Evolutionary conservation across 2,888 invertebrate genomes (phyloP), one percentile per base, ranked within the genome.

Genomic region (Morpho achilles): DNA sequence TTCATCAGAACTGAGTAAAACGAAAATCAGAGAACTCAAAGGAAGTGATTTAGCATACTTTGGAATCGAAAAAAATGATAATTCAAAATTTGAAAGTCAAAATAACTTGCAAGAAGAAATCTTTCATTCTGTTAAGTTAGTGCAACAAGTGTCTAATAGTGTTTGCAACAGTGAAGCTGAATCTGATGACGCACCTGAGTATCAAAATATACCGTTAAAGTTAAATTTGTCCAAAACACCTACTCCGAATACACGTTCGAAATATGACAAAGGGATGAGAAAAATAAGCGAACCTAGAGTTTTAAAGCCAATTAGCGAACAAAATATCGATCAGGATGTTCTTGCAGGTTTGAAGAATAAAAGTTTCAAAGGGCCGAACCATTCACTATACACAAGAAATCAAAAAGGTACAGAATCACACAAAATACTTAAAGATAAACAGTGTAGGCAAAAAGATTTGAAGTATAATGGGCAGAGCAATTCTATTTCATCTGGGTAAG

Each of bases 31-130:
- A 65, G 89, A 92, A 75, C 78, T 93, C 47, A 84, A 92, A 61
- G 91, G 92, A 49, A 93, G 92, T 64, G 93, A 93, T 69, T 80
- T 93, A 50, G 92, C 92, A 60, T 93, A 92, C 71, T 93, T 93
- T 68, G 93, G 93, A 40, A 70, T 86, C 16, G 71, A 75, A 51
- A 73, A 75, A 46, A 60, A 60, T 71, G 86, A 10, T 50, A 62
- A 62, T 40, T 52, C 59, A 46, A 62, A 61, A 46, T 55, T 45
- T 46, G 60, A 61, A 22, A 68, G 67, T 56, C 64, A 67, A 59
- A 74, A 71, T 51, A 75, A 78, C 56, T 72, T 75, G 52, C 70
- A 69, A 52, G 80, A 84, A 50, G 77, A 84, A 64, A 75, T 82
- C 66, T 84, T 90, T 59, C 80, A 84, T 60, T 88, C 89, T 0